Base-by-base conservation (phyloP, 1,140 invertebrate genomes). In the Cecropterus lyciades region DNA sequence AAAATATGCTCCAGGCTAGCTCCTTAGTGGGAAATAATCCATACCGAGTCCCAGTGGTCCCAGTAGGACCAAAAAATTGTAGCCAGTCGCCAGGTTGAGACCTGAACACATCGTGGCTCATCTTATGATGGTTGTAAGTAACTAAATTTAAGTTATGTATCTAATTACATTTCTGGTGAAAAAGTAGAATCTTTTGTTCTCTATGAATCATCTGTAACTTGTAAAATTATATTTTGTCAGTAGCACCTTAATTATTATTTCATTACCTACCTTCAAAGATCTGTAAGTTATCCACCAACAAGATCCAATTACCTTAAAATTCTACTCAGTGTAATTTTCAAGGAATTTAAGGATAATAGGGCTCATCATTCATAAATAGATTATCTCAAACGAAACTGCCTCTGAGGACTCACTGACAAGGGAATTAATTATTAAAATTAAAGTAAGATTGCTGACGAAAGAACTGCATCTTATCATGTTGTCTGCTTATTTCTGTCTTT, bases 321-420 rank as follows among this genome's bases (percentile, higher is more conserved):
- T 62, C 33, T 51, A 27, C 48, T 48, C 16, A 62, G 30, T n/a
- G 46, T 62, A 51, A 62, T 51, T 62, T 51, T 45, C 46, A 42
- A 51, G 46, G 59, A 46, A 51, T 49, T 51, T 51, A 51, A 62
- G 46, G 59, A 62, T 62, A 62, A 49, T 62, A 62, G 30, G n/a
- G 24, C 33, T 51, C 59, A 62, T 62, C 46, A 48, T 62, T 62
- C 59, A 16, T 62, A 62, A 62, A 62, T 62, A 62, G 59, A 62
- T 62, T 62, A 62, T 62, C 59, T 51, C 46, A 42, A 63, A 42
- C 33, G 37, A 63, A 63, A 40, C 59, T 27, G 55, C 55, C 20
- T 45, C 55, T 14, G 59, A 63, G 59, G 57, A 24, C 16, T 63
- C n/a, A 40, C 48, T 63, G 13, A 62, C 57, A 62, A 62, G 57